Percentiles rank a stretch among this genome's conserved stretches.
These are phyloP conservation scores for Trichoplusia ni DNA, from an alignment of 1,140 invertebrate species.

Conservation along the genomic window DNA sequence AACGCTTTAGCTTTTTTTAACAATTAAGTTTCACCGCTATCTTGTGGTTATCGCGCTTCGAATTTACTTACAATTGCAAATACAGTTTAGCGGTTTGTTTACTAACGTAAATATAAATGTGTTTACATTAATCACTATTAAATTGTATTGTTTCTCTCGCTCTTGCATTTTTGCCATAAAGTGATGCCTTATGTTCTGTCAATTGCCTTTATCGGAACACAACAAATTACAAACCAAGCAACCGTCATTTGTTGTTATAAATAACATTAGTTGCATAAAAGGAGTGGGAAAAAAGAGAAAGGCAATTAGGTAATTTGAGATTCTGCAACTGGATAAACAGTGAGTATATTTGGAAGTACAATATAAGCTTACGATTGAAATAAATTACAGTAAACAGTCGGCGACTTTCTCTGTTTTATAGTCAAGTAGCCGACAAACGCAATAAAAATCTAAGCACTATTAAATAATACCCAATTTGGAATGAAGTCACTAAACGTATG, in stretches of 20 bases:
- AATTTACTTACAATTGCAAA: too few species aligned
- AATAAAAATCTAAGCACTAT: not conserved
- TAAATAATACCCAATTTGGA: too few species aligned
- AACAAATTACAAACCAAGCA: conserved; percentile 25
- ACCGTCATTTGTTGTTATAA: too few species aligned
- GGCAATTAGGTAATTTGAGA: conserved; percentile 15
- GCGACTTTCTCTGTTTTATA: not conserved
- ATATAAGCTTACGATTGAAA: conserved; percentile 1
- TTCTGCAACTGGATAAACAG: conserved; percentile 5
- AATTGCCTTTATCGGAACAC: conserved; percentile 9
- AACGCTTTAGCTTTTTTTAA: too few species aligned
- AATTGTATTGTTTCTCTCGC: not conserved
- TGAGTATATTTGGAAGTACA: conserved; percentile 10
- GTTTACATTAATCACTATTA: too few species aligned
- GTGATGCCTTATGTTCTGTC: conserved; percentile 19
- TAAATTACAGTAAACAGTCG: conserved; percentile 1
- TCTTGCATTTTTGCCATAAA: not conserved
- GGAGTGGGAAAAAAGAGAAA: conserved; percentile 19
- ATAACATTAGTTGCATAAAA: conserved; percentile 16
- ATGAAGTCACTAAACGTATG: too few species aligned
- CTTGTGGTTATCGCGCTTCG: too few species aligned
- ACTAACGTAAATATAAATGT: too few species aligned
- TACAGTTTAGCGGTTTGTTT: too few species aligned
- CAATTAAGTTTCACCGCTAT: too few species aligned
- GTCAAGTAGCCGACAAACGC: not conserved